A percentile compares a stretch with the other conserved stretches of the same genome.
phyloP scores from a whole-genome alignment of 2,888 invertebrate species.

The Mesopsocus fuscifrons region DNA sequence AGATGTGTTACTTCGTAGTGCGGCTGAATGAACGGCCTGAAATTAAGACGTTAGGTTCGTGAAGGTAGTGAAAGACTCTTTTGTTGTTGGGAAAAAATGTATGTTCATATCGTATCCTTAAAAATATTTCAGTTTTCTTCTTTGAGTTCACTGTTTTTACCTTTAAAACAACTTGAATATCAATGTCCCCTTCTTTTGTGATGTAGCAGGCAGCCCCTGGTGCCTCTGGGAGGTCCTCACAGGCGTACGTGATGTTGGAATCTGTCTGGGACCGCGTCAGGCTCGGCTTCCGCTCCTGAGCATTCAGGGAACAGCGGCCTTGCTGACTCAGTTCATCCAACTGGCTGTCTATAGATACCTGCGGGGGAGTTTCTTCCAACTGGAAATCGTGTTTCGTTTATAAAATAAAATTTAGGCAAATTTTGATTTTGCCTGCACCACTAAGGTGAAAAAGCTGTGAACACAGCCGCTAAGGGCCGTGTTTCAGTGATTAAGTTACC shows the following conservation, averaged over 20 bases:
- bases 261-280: slow-evolving; percentile 77
- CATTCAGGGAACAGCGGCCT: slow-evolving; percentile 28
- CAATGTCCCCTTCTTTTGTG: slow-evolving; percentile 85
- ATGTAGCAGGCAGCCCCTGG: slow-evolving; percentile 81
- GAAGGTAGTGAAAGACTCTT: not conserved
- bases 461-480: no score
- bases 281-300: slow-evolving; percentile 45
- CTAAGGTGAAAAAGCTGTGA: no score
- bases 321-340: slow-evolving; percentile 46
- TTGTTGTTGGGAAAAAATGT: no score
- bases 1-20: slow-evolving; percentile 63
- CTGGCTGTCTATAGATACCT: slow-evolving; percentile 76
- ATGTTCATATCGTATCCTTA: no score
- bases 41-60: no score
- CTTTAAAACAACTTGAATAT: slow-evolving; percentile 71
- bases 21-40: slow-evolving; percentile 71
- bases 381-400: no score
- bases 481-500: no score
- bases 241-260: slow-evolving; percentile 74
- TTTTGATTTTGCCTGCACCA: not conserved
- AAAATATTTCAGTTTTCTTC: no score
- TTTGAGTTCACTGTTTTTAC: no score
- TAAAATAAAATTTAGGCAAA: slow-evolving; percentile 12
- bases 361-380: no score
- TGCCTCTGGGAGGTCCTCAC: slow-evolving; percentile 73